phyloP scores from a whole-genome alignment of 2,888 invertebrate species.

The Corythucha ciliata region DNA sequence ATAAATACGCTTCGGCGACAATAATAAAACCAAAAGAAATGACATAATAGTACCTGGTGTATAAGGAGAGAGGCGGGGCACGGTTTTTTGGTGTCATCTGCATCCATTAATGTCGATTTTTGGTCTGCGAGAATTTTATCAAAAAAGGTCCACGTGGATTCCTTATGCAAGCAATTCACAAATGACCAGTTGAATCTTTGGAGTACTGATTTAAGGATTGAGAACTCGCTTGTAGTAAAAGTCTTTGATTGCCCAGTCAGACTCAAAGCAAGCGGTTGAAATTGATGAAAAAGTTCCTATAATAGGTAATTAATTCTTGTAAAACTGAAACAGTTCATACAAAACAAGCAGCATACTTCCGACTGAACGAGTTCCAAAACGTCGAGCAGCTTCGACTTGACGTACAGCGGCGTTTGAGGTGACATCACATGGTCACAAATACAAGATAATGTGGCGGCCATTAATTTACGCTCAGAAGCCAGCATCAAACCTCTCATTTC shows the following conservation, averaged over 20 bases:
- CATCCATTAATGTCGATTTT: conserved; percentile 19
- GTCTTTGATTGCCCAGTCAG: conserved; percentile 32
- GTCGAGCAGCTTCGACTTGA: conserved; percentile 32
- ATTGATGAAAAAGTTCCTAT: too few species aligned
- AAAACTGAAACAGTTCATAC: background rate
- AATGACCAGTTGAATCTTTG: too few species aligned
- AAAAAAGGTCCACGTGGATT: conserved; percentile 30
- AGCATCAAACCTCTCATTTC: conserved; percentile 39
- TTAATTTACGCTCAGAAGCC: conserved; percentile 11
- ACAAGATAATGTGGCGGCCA: conserved; percentile 22
- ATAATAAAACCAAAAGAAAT: background rate
- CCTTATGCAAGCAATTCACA: conserved; percentile 22
- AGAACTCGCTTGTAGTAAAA: too few species aligned
- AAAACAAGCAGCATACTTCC: conserved; percentile 29
- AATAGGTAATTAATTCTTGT: background rate
- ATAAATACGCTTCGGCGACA: background rate
- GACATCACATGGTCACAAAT: conserved; percentile 24
- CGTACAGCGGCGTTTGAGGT: conserved; percentile 31
- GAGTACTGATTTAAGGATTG: too few species aligned
- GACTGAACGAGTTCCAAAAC: conserved; percentile 34
- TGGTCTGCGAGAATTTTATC: conserved; percentile 30
- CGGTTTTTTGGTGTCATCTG: conserved; percentile 36
- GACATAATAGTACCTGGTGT: conserved; percentile 41
- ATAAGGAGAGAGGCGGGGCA: conserved; percentile 47
- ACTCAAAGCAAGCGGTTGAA: too few species aligned